Conservation (phyloP, 2,797 vertebrate genomes). For the Crypturellus tataupa region DNA sequence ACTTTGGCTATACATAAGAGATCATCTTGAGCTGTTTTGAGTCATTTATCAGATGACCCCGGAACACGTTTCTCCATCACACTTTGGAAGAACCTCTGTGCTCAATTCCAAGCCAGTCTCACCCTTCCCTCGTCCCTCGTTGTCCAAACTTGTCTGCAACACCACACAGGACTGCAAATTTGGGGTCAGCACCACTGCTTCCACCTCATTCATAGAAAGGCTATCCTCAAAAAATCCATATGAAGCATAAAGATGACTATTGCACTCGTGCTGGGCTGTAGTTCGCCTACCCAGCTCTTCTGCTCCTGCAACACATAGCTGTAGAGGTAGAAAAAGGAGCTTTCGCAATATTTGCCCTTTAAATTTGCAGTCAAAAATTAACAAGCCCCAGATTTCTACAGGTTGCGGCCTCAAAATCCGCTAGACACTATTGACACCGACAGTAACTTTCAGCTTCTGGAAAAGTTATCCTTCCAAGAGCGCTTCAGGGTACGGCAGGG, state of each 20-base stretch:
- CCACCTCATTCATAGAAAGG: neutral
- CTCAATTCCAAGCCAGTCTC: neutral
- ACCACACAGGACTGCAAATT: neutral
- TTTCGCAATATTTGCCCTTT: conserved; percentile 11
- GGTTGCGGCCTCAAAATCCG: neutral
- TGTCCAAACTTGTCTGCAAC: neutral
- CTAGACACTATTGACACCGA: neutral
- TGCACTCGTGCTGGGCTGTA: neutral
- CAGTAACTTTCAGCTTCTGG: neutral
- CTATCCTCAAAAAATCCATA: neutral
- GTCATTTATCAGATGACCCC: neutral
- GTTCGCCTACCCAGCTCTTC: neutral
- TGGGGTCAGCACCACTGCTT: neutral
- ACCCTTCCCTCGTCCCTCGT: neutral
- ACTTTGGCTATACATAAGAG: rapidly evolving
- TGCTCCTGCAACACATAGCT: neutral
- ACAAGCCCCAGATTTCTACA: neutral
- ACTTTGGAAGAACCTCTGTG: neutral
- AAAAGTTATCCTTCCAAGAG: neutral
- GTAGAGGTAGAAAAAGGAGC: neutral
- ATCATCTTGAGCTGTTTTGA: neutral
- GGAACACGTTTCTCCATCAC: neutral
- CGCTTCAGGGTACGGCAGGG: neutral
- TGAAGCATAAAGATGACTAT: neutral
- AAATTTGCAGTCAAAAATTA: conserved; percentile 59